phyloP scores from a whole-genome alignment of 2,113 vertebrate genomes.

The Bucco capensis region DNA sequence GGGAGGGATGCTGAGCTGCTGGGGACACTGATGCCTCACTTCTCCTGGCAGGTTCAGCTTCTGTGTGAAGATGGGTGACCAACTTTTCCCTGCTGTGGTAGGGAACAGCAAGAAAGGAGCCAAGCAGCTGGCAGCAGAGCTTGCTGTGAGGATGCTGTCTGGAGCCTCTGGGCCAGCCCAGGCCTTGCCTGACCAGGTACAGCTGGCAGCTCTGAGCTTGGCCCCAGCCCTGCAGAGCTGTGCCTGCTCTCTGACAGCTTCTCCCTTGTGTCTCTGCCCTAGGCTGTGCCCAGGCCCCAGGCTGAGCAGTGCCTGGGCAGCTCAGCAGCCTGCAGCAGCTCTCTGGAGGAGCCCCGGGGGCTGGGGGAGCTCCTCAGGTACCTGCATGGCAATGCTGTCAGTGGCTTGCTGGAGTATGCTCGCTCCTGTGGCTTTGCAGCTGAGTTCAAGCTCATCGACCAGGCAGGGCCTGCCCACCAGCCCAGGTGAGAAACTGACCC shows the following conservation, averaged over 20 bases:
- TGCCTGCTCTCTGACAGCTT: not conserved
- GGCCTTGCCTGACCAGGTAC: conserved; percentile 79
- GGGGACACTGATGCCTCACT: too few relatives aligned
- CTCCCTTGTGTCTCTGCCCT: not conserved
- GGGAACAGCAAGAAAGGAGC: conserved; percentile 95
- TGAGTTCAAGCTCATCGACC: conserved; percentile 90
- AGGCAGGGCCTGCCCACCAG: conserved; percentile 90
- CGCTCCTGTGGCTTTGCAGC: conserved; percentile 92
- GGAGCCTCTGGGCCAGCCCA: conserved; percentile 68
- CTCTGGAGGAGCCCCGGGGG: conserved; percentile 9
- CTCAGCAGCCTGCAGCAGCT: fast-evolving
- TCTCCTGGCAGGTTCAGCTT: conserved; percentile 85
- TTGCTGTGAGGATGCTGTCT: conserved; percentile 87
- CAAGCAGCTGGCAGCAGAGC: conserved; percentile 92
- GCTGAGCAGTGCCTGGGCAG: not conserved
- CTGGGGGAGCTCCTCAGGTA: conserved; percentile 91
- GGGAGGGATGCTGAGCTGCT: too few relatives aligned
- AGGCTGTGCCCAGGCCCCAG: not conserved
- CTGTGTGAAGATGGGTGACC: conserved; percentile 88
- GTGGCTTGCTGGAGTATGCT: conserved; percentile 90
- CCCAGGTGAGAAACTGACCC: conserved; percentile 97
- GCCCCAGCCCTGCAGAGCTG: too few relatives aligned
- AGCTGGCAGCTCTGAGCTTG: not conserved
- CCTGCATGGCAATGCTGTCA: conserved; percentile 91
- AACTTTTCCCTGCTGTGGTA: conserved; percentile 82